Base-by-base conservation (phyloP, 2,888 invertebrate species). In the Busseola fusca region DNA sequence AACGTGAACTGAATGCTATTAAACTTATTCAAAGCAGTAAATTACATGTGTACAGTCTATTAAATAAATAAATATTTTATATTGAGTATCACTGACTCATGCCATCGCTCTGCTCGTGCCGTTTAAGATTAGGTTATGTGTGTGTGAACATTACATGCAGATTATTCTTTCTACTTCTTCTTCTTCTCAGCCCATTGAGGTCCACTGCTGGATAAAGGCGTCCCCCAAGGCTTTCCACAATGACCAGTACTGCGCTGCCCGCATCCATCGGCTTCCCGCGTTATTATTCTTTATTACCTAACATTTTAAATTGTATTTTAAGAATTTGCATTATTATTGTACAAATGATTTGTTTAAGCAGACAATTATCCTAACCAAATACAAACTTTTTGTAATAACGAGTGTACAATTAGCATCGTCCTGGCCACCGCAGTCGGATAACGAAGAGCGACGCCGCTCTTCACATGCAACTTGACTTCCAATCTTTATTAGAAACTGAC, bases 361-460 rank as follows among this genome's bases (percentile, higher is more conserved):
- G 78, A 67, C 66, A 80, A 56, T 64, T 64, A 69, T 58, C n/a
- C 45, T 71, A 76, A 83, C 76, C 81, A 73, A 80, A 76, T 78
- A 81, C 80, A 74, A 81, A 81, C 83, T 84, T 81, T 88, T 88
- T 86, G 85, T 86, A 87, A 85, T 83, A 86, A 88, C 87, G 86
- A 92, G 92, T 88, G 84, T 88, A 91, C 93, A 93, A 93, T 93
- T 93, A 93, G 92, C 91, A 86, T 90, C 89, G 89, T 90, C 89
- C 89, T 89, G 82, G 82, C 84, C 74, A 76, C 87, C 86, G 86
- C 88, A 90, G 88, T 87, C 86, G 89, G 87, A 92, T 93, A 93
- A 93, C 93, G 93, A 93, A 93, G 93, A 90, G 83, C 89, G 87
- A 88, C 89, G 89, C 88, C 89, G 89, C 93, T 90, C 90, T 90